Percentiles rank a stretch among this genome's conserved stretches.
phyloP scores from a whole-genome alignment of 1,140 invertebrate genomes.

The Orchesella cincta region DNA sequence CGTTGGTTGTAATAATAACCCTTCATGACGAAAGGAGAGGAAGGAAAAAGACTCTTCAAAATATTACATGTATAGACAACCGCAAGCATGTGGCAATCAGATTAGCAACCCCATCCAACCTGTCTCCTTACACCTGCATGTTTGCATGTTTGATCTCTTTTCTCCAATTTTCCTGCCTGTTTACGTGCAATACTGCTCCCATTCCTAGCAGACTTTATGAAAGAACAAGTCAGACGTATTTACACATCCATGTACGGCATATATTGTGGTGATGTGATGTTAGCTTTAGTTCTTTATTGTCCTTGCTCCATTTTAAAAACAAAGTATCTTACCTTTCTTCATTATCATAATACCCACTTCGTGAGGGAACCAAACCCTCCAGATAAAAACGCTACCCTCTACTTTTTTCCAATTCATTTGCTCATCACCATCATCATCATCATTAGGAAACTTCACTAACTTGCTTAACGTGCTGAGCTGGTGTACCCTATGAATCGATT shows the following conservation, averaged over 20 bases:
- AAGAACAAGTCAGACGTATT: too few relatives aligned
- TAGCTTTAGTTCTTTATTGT: too few relatives aligned
- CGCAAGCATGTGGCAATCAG: constrained; percentile 26
- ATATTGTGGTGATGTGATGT: too few relatives aligned
- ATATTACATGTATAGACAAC: constrained; percentile 3
- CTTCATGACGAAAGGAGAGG: neutral
- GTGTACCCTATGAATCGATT: neutral
- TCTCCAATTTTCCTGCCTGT: too few relatives aligned
- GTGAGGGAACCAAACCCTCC: neutral
- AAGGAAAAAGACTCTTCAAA: constrained; percentile 14
- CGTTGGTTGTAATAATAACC: neutral
- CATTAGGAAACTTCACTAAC: neutral
- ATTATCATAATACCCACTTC: constrained; percentile 1
- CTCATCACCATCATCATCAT: constrained; percentile 18
- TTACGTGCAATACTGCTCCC: too few relatives aligned
- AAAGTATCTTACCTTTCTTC: too few relatives aligned
- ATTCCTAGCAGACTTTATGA: too few relatives aligned
- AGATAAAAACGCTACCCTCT: neutral
- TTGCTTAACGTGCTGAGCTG: neutral
- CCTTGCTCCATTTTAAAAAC: too few relatives aligned
- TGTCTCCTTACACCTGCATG: constrained; percentile 27
- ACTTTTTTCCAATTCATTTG: constrained; percentile 18
- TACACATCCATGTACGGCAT: too few relatives aligned
- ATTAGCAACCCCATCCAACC: constrained; percentile 26
- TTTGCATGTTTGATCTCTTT: constrained; percentile 21